Conservation (phyloP, 1,140 invertebrate species). For the Bombus confusus region DNA sequence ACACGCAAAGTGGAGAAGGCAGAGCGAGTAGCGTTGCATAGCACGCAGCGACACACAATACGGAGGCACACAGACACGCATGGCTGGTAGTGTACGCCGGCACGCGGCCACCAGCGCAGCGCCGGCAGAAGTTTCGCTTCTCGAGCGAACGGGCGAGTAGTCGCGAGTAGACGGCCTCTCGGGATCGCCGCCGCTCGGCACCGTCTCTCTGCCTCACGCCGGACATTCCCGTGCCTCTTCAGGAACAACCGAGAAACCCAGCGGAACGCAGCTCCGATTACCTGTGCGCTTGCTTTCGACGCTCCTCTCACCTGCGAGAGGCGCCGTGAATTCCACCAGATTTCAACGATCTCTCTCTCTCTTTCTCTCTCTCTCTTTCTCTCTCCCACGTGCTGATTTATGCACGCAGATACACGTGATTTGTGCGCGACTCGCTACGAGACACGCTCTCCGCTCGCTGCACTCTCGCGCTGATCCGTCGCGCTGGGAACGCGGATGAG, state of each 20-base stretch:
- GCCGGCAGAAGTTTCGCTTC: constrained; percentile 53
- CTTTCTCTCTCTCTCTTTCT: not conserved
- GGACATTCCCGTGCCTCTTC: constrained; percentile 40
- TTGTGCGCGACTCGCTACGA: constrained; percentile 9
- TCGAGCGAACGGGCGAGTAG: constrained; percentile 41
- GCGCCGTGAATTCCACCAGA: not conserved
- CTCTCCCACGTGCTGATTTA: not conserved
- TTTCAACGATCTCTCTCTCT: not conserved
- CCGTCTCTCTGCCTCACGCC: constrained; percentile 34
- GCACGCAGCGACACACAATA: not conserved
- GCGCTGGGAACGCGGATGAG: too few relatives aligned
- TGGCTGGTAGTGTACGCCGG: not conserved
- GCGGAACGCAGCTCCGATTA: constrained; percentile 17
- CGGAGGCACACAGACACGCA: not conserved
- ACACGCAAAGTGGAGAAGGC: not conserved
- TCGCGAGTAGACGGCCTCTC: constrained; percentile 43
- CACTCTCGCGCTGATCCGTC: too few relatives aligned
- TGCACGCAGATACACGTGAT: constrained; percentile 16
- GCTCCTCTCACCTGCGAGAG: not conserved
- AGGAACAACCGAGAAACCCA: constrained; percentile 25
- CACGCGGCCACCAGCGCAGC: constrained; percentile 36
- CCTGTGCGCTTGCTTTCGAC: constrained; percentile 2
- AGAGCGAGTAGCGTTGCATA: constrained; percentile 3
- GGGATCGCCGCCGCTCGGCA: constrained; percentile 56
- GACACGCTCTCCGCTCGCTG: too few relatives aligned